phyloP scores from a whole-genome alignment of 2,113 vertebrate genomes.

The Actenoides lindsayi region DNA sequence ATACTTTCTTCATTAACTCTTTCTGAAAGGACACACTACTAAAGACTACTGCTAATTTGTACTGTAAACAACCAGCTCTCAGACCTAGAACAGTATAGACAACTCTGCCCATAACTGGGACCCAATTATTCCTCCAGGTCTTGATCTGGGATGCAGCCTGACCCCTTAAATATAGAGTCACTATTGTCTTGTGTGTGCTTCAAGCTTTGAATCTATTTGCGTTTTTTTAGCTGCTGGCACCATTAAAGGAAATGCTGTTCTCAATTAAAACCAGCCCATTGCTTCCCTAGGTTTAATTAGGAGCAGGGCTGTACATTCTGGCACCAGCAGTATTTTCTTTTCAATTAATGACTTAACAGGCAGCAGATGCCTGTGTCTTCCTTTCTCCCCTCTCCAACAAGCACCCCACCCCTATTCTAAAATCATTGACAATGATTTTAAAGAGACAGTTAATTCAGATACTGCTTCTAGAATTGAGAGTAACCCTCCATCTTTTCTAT shows the following conservation, averaged over 20 bases:
- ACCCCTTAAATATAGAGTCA: constrained; percentile 25
- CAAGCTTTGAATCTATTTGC: constrained; percentile 32
- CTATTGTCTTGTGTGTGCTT: not conserved
- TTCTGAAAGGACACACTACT: not conserved
- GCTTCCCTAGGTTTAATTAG: constrained; percentile 64
- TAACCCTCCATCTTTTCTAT: not conserved
- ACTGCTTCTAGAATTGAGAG: not conserved
- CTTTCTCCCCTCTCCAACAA: constrained; percentile 6
- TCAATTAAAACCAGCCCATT: constrained; percentile 67
- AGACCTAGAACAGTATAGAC: not conserved
- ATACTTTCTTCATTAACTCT: not conserved
- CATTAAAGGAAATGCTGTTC: constrained; percentile 46
- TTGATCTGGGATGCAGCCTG: not conserved
- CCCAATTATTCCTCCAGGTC: not conserved
- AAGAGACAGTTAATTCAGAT: not conserved
- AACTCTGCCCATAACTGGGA: not conserved
- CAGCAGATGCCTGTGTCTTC: constrained; percentile 55
- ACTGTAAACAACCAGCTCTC: not conserved
- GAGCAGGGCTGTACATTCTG: constrained; percentile 57
- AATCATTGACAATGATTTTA: not conserved
- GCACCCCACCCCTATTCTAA: not conserved
- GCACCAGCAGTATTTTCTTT: constrained; percentile 66
- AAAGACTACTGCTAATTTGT: not conserved
- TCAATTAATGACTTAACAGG: constrained; percentile 62
- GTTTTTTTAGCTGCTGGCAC: constrained; percentile 50